Conservation (phyloP, 1,140 invertebrate genomes). For the Theocolax elegans region DNA sequence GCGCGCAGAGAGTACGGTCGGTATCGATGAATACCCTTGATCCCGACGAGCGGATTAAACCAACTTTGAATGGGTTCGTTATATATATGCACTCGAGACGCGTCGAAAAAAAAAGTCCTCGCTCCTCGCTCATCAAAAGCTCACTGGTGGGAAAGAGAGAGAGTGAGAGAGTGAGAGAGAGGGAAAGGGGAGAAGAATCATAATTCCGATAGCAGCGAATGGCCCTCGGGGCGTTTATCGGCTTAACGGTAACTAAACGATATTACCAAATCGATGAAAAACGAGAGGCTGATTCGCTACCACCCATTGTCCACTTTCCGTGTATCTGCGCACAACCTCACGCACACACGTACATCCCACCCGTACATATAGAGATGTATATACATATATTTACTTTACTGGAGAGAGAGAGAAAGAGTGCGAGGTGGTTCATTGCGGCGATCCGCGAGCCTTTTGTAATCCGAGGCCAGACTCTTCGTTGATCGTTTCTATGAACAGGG, state of each 20-base stretch:
- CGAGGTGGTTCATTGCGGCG: neutral
- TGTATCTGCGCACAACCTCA: neutral
- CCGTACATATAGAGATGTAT: neutral
- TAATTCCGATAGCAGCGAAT: slow-evolving; percentile 1
- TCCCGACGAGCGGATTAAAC: neutral
- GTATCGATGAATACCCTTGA: slow-evolving; percentile 4
- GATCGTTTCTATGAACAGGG: slow-evolving; percentile 23
- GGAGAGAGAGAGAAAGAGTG: too few relatives aligned
- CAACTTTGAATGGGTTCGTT: neutral
- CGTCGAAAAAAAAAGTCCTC: too few relatives aligned
- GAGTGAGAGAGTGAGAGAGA: neutral
- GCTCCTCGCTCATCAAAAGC: neutral
- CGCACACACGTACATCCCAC: neutral
- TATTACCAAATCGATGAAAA: slow-evolving; percentile 29
- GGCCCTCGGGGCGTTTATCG: slow-evolving; percentile 18
- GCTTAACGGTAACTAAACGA: slow-evolving; percentile 37
- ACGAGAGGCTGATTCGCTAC: slow-evolving; percentile 4
- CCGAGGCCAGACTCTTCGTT: neutral
- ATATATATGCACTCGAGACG: neutral
- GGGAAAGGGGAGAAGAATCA: too few relatives aligned
- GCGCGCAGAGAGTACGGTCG: neutral
- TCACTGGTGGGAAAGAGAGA: neutral
- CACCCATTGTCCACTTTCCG: neutral
- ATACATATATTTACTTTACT: too few relatives aligned
- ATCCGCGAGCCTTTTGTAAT: slow-evolving; percentile 26